These are phyloP conservation scores for Temnothorax nylanderi DNA, from an alignment of 1,140 invertebrate species.

Conservation along the genomic window DNA sequence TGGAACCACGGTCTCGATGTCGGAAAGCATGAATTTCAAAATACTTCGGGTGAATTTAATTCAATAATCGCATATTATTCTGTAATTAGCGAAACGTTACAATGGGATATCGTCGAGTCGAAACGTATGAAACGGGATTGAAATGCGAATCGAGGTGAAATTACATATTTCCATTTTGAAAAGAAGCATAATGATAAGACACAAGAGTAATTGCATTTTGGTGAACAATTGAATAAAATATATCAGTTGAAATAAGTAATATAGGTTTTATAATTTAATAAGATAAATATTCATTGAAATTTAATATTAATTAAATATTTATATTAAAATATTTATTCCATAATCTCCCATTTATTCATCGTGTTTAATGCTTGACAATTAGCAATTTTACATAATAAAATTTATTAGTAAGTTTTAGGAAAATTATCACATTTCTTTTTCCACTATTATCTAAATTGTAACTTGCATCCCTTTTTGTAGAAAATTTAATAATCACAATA, in stretches of 20 bases:
- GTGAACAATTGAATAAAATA: neutral
- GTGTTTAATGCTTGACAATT: neutral
- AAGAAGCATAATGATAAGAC: neutral
- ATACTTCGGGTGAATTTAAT: neutral
- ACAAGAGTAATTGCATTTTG: neutral
- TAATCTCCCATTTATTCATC: neutral
- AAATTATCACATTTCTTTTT: neutral
- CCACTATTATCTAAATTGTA: neutral
- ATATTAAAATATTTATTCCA: neutral
- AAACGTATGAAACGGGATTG: neutral
- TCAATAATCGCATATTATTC: neutral
- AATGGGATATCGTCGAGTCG: neutral
- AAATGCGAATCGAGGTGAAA: neutral
- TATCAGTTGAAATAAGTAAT: neutral
- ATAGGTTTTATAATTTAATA: neutral
- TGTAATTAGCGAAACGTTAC: neutral
- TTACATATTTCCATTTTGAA: neutral
- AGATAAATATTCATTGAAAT: neutral
- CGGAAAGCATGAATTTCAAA: constrained; percentile 17
- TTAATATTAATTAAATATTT: too few relatives aligned
- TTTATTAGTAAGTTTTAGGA: neutral
- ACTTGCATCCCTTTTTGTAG: neutral
- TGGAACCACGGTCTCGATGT: neutral
- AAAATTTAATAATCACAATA: neutral
- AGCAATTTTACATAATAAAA: neutral